Base-by-base conservation (phyloP, 1,140 invertebrate species). In the Rhagoletis zephyria region DNA sequence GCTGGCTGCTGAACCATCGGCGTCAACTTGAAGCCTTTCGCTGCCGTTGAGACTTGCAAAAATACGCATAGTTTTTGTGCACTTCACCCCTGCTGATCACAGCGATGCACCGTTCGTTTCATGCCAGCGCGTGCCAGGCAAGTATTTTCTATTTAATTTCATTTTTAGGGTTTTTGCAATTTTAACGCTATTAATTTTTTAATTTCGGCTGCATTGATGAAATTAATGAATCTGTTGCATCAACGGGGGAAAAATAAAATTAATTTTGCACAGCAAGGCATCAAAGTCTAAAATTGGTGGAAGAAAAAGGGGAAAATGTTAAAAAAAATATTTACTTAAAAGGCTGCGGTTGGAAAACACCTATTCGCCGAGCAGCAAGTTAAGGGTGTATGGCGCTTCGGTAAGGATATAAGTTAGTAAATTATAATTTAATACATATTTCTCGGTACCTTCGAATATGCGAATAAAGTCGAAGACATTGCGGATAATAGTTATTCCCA, bases 151-250 rank as follows among this genome's bases (percentile, higher is more conserved):
- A 16, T 74, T 74, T 74, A 74, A 74, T 74, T 74, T 74, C 45
- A 48, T 14, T 16, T 74, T 48, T 74, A 14, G 61, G 4, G 12
- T 10, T 56, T 56, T 56, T 10, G 51, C 30, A 56, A 56, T 56
- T 7, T 63, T 63, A 4, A 4, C 67, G 40, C 42, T 74, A 45
- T 74, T 74, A 4, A 40, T 7, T 70, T 30, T 40, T 40, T 45
- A 42, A 42, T 70, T 70, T 30, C 1, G 30, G 10, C 9, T 45
- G 16, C 10, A n/a, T 40, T 74, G 12, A 48, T 74, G 42, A 74
- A 74, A 74, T 74, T 7, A 74, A 74, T 74, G 12, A 74, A 74
- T 74, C 45, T 40, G 40, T 16, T 12, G 67, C 12, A 6, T 74
- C 45, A 45, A 42, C 40, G 10, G 7, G n/a, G 30, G 12, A n/a